Percentiles rank a stretch among this genome's conserved stretches.
Evolutionary conservation across 2,888 invertebrate species (phyloP).

Genomic region (Steinernema scapterisci): DNA sequence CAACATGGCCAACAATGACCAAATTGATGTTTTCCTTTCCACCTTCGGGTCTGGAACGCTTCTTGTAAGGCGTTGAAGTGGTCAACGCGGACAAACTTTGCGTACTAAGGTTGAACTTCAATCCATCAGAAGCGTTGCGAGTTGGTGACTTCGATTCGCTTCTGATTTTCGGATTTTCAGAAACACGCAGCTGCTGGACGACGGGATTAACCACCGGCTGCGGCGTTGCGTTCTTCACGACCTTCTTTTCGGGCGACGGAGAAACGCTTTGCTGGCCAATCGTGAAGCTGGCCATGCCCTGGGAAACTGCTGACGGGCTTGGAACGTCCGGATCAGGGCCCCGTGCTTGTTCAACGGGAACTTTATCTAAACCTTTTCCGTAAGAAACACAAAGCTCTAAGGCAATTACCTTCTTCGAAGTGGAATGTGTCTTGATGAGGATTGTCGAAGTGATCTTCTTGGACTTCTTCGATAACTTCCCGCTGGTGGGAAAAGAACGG

Average conservation of each 20-base stretch:
- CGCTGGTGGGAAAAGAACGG: neutral
- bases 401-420: constrained; percentile 4
- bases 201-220: constrained; percentile 36
- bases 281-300: neutral
- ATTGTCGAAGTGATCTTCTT: neutral
- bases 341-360: constrained; percentile 31
- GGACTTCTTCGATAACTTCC: constrained; percentile 37
- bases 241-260: constrained; percentile 22
- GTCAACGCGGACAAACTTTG: constrained; percentile 4
- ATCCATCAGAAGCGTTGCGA: neutral
- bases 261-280: neutral
- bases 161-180: constrained; percentile 35
- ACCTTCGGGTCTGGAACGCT: constrained; percentile 31
- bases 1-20: constrained; percentile 81
- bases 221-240: constrained; percentile 5
- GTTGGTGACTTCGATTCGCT: constrained; percentile 48
- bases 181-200: constrained; percentile 43
- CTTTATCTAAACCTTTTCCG: neutral
- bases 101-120: constrained; percentile 1
- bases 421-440: constrained; percentile 1
- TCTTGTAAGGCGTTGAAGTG: neutral
- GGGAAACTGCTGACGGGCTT: neutral
- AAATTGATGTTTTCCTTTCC: constrained; percentile 60
- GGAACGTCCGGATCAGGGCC: constrained; percentile 9
- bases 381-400: constrained; percentile 25